Evolutionary conservation across 2,113 vertebrate genomes (phyloP), one percentile per base, ranked within the genome.

Genomic region (Menidia beryllina): DNA sequence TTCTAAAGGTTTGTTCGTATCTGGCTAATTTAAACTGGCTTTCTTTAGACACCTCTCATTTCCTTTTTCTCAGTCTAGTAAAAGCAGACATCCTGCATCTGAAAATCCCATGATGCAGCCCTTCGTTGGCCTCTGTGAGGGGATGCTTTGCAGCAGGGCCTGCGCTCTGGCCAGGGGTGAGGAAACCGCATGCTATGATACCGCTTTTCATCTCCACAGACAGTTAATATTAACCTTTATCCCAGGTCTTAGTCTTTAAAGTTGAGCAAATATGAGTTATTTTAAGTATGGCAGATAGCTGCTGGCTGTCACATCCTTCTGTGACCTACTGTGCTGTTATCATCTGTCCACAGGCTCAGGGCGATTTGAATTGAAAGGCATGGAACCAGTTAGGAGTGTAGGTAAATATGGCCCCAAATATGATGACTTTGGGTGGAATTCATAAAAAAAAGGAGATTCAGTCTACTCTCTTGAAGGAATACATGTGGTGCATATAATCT

Each of bases 1-100:
- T n/a, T n/a, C 43, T 45, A 69, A 49, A 67, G 47, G 53, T 68
- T 74, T 45, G 26, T 50, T 77, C 72, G 21, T 72, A 53, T 64
- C 73, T 62, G 75, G 66, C 72, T 92, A 91, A 92, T 93, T 93
- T 92, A 72, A 73, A 89, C 55, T 50, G 86, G 86, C 86, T 94
- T 93, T 92, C 88, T 81, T 68, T 83, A 90, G 89, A 93, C 88
- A 93, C 88, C 86, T 85, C 90, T 94, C 88, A 94, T 94, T 94
- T 93, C 93, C 92, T 91, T 79, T 65, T 57, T 55, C n/a, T 72
- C 66, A 27, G 77, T 72, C 81, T 78, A 63, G 83, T 58, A 73
- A 83, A 66, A 69, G 72, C 86, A 89, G 88, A 90, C 87, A 75
- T 90, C 81, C 77, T 88, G 87, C 76, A 83, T 89, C 89, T 76